phyloP scores from a whole-genome alignment of 2,888 invertebrate genomes.

The Tinea trinotella region DNA sequence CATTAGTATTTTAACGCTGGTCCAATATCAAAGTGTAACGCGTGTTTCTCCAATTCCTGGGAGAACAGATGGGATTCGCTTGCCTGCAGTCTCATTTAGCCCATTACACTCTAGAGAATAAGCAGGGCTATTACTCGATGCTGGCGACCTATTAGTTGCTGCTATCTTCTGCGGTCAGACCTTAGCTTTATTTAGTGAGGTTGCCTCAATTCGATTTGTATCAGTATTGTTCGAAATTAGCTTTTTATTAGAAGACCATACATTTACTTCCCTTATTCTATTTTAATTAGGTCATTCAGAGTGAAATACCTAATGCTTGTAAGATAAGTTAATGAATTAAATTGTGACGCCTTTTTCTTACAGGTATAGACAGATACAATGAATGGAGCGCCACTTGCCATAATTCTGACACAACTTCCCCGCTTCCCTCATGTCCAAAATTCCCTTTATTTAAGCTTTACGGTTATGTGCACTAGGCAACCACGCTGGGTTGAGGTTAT shows the following conservation, averaged over 20 bases:
- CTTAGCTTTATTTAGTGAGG: constrained; percentile 6
- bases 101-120: constrained; percentile 12
- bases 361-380: no score
- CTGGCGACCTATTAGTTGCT: constrained; percentile 17
- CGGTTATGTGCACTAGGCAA: no score
- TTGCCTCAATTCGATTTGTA: constrained; percentile 12
- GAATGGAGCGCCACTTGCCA: no score
- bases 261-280: not conserved
- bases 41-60: not conserved
- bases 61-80: not conserved
- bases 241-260: not conserved
- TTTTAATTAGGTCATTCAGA: not conserved
- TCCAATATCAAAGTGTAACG: not conserved
- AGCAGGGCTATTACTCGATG: constrained; percentile 10
- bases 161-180: constrained; percentile 17
- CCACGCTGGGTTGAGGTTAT: no score
- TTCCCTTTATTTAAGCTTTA: no score
- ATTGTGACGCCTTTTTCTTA: no score
- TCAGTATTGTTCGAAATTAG: not conserved
- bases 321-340: no score
- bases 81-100: constrained; percentile 13
- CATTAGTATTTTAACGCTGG: not conserved
- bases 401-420: no score
- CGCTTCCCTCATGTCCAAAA: no score
- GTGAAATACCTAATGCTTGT: no score